phyloP scores from a whole-genome alignment of 2,888 invertebrate species.

The Tetanocera ferruginea region DNA sequence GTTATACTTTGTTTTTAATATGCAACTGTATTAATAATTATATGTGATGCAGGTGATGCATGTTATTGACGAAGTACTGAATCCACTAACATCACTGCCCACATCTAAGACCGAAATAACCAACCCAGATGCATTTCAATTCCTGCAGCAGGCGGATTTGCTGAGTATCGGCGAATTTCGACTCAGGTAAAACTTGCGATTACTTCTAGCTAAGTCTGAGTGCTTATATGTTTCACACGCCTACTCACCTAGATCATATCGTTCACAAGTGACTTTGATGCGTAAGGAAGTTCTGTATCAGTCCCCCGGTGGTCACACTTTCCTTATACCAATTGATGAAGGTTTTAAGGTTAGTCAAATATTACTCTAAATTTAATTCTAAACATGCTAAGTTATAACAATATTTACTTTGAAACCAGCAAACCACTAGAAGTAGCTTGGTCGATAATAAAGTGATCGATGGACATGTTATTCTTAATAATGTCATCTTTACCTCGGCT shows the following conservation, averaged over 20 bases:
- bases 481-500: slow-evolving; percentile 88
- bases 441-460: slow-evolving; percentile 89
- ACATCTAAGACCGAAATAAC: slow-evolving; percentile 76
- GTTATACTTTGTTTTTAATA: no score
- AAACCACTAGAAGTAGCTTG: slow-evolving; percentile 78
- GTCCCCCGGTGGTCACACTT: slow-evolving; percentile 85
- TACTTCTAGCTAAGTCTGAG: slow-evolving; percentile 44
- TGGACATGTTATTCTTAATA: slow-evolving; percentile 89
- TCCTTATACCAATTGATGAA: slow-evolving; percentile 91
- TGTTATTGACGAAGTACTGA: slow-evolving; percentile 88
- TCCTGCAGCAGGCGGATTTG: slow-evolving; percentile 82
- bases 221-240: slow-evolving; percentile 15
- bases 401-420: slow-evolving; percentile 69
- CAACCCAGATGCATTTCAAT: slow-evolving; percentile 86
- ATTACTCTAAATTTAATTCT: neutral
- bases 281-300: slow-evolving; percentile 83
- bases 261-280: slow-evolving; percentile 80
- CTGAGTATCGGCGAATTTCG: slow-evolving; percentile 81
- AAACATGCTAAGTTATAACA: neutral
- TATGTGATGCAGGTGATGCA: slow-evolving; percentile 81
- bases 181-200: slow-evolving; percentile 73
- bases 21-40: no score
- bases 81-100: slow-evolving; percentile 79
- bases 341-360: slow-evolving; percentile 81
- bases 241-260: slow-evolving; percentile 75